Percentiles rank a stretch among this genome's conserved stretches.
Evolutionary conservation across 1,140 invertebrate species (phyloP).

Genomic region (Pomacea maculata): DNA sequence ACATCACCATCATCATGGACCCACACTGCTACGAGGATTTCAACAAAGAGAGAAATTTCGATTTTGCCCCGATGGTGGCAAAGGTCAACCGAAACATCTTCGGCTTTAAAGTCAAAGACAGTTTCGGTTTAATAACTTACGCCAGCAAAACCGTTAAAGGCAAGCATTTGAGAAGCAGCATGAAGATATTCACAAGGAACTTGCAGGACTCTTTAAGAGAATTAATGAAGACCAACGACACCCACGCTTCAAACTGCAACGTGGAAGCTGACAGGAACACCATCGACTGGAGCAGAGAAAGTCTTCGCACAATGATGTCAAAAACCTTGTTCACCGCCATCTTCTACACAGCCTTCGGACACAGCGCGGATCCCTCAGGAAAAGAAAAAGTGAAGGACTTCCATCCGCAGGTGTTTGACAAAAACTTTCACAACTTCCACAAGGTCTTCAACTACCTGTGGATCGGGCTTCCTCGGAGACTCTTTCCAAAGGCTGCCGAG

Average conservation of each 20-base stretch:
- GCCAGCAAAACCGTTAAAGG: slow-evolving; percentile 62
- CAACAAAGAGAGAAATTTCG: slow-evolving; percentile 60
- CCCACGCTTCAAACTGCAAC: background rate
- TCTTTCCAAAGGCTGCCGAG: slow-evolving; percentile 59
- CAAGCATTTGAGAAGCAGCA: slow-evolving; percentile 44
- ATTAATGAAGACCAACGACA: no score
- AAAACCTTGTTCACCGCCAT: slow-evolving; percentile 61
- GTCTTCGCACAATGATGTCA: slow-evolving; percentile 56
- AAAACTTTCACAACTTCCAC: slow-evolving; percentile 63
- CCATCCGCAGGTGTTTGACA: slow-evolving; percentile 52
- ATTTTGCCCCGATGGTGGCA: slow-evolving; percentile 64
- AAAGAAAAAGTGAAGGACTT: slow-evolving; percentile 40
- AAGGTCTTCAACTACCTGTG: slow-evolving; percentile 66
- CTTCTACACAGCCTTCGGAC: slow-evolving; percentile 65
- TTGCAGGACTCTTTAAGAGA: slow-evolving; percentile 46
- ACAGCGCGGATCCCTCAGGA: slow-evolving; percentile 22
- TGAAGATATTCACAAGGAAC: slow-evolving; percentile 53
- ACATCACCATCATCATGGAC: slow-evolving; percentile 61
- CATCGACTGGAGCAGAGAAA: slow-evolving; percentile 43
- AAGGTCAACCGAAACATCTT: slow-evolving; percentile 66
- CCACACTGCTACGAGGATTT: slow-evolving; percentile 60
- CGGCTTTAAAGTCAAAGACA: slow-evolving; percentile 56
- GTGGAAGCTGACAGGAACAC: slow-evolving; percentile 20
- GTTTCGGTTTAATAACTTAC: slow-evolving; percentile 61
- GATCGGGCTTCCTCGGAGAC: slow-evolving; percentile 58